Percentiles rank a stretch among this genome's conserved stretches.
Conservation (phyloP, 2,113 vertebrate genomes). For the Poecilia latipinna region DNA sequence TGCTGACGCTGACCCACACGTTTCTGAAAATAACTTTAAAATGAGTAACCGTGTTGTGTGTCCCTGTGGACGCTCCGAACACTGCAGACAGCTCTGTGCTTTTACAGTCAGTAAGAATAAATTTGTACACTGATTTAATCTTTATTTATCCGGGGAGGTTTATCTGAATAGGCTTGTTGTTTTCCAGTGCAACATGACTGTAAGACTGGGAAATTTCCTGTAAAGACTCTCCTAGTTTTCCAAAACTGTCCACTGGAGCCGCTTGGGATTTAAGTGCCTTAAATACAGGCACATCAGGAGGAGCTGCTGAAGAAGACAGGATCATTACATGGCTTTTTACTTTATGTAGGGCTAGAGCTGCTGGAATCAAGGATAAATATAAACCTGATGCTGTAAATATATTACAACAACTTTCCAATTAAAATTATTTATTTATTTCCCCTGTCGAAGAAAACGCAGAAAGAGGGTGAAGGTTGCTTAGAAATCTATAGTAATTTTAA, state of each 20-base stretch:
- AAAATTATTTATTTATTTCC: neutral
- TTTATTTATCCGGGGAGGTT: slow-evolving; percentile 13
- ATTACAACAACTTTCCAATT: neutral
- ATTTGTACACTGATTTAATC: slow-evolving; percentile 26
- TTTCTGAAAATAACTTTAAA: slow-evolving; percentile 62
- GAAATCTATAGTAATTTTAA: neutral
- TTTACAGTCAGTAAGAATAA: slow-evolving; percentile 12
- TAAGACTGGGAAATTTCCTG: slow-evolving; percentile 4
- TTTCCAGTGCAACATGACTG: slow-evolving; percentile 2
- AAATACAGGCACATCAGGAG: slow-evolving; percentile 35
- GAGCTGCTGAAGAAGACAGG: neutral
- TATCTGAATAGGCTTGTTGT: neutral
- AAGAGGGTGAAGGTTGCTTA: neutral
- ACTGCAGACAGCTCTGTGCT: slow-evolving; percentile 31
- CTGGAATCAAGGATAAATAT: neutral
- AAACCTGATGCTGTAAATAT: neutral
- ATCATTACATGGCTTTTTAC: neutral
- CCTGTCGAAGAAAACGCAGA: neutral
- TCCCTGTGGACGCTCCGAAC: slow-evolving; percentile 35
- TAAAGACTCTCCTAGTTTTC: slow-evolving; percentile 5
- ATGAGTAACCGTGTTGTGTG: slow-evolving; percentile 41
- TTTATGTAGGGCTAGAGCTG: neutral
- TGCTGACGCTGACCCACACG: slow-evolving; percentile 40
- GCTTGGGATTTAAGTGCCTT: slow-evolving; percentile 54
- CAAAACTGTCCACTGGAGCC: slow-evolving; percentile 4